A percentile compares a stretch with the other conserved stretches of the same genome.
Conservation (phyloP, 2,797 vertebrate species). For the Myioborus miniatus region DNA sequence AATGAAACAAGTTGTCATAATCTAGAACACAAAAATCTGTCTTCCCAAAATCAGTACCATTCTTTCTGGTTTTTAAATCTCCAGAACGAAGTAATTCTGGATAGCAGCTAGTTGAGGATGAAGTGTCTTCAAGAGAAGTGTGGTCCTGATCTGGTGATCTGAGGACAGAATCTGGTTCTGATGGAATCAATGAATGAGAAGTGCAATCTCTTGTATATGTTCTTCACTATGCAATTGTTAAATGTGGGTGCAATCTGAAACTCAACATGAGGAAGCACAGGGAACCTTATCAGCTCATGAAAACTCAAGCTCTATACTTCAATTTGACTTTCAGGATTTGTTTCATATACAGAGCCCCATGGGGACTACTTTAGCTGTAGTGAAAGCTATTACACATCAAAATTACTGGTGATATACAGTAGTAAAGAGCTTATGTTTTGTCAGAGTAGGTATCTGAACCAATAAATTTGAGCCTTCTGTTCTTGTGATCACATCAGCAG, state of each 20-base stretch:
- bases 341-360: neutral
- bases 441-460: neutral
- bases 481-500: neutral
- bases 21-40: neutral
- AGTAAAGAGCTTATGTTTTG: neutral
- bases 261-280: neutral
- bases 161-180: neutral
- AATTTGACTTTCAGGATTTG: neutral
- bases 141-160: neutral
- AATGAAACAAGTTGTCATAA: fast-evolving
- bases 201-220: neutral
- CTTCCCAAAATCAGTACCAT: neutral
- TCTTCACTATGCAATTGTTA: neutral
- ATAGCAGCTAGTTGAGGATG: neutral
- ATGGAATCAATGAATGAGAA: neutral
- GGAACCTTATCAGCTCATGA: neutral
- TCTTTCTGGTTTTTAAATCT: neutral
- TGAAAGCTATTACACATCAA: neutral
- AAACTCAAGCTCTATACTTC: neutral
- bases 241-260: neutral
- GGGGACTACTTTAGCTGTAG: neutral
- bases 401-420: neutral
- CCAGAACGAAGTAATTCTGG: neutral
- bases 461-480: neutral
- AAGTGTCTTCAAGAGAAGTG: neutral